Evolutionary conservation across 2,888 invertebrate species (phyloP).

Genomic region (Exocentrus adspersus): DNA sequence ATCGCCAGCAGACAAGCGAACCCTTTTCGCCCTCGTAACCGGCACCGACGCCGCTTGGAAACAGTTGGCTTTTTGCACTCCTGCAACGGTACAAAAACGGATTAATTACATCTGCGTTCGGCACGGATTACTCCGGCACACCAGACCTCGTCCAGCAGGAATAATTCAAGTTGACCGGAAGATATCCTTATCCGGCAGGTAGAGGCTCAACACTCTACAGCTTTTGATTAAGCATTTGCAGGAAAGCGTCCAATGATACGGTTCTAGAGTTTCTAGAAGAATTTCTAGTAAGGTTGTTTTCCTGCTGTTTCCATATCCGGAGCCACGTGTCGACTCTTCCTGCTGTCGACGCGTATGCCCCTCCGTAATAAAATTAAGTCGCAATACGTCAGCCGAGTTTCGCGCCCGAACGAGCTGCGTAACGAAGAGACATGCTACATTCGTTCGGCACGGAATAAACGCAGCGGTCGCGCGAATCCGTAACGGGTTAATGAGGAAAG

Average conservation of each 20-base stretch:
- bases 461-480: too few relatives aligned
- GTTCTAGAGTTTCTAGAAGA: too few relatives aligned
- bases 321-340: too few relatives aligned
- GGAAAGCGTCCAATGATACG: too few relatives aligned
- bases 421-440: conserved; percentile 31
- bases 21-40: conserved; percentile 31
- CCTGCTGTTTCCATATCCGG: too few relatives aligned
- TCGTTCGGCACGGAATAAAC: conserved; percentile 6
- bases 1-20: conserved; percentile 40
- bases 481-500: conserved; percentile 21
- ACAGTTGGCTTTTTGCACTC: conserved; percentile 1
- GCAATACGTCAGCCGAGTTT: conserved; percentile 36
- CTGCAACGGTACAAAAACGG: not conserved
- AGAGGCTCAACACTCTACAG: too few relatives aligned
- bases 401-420: conserved; percentile 35
- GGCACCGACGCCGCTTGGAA: conserved; percentile 2
- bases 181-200: too few relatives aligned
- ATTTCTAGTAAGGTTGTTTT: too few relatives aligned
- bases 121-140: not conserved
- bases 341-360: conserved; percentile 2
- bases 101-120: not conserved
- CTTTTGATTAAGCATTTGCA: too few relatives aligned
- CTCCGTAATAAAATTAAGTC: conserved; percentile 24
- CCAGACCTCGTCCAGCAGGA: too few relatives aligned
- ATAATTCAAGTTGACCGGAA: too few relatives aligned